These are phyloP conservation scores for Drosophila birchii DNA, from an alignment of 2,888 invertebrate species.

Conservation along the genomic window DNA sequence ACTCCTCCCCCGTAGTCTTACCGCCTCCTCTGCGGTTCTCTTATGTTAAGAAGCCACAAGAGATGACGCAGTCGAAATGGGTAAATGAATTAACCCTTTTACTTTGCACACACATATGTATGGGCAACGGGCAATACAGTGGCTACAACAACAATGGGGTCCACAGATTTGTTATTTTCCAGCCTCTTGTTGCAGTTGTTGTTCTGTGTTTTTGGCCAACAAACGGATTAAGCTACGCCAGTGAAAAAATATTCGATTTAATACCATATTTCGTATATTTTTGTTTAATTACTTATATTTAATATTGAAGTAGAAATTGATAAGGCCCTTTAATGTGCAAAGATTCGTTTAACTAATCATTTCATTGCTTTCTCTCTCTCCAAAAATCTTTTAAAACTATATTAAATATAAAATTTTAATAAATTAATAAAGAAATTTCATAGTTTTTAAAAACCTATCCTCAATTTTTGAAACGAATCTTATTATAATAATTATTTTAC, in stretches of 20 bases:
- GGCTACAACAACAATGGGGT: slow-evolving; percentile 43
- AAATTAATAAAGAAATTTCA: neutral
- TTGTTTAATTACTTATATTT: too few species aligned
- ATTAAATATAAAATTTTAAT: neutral
- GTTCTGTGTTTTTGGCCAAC: slow-evolving; percentile 54
- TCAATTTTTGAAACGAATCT: neutral
- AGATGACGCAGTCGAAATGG: slow-evolving; percentile 75
- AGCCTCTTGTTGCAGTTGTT: slow-evolving; percentile 14
- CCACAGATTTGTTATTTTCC: slow-evolving; percentile 66
- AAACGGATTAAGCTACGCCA: slow-evolving; percentile 45
- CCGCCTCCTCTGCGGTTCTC: slow-evolving; percentile 11
- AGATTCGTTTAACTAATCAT: too few species aligned
- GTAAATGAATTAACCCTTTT: slow-evolving; percentile 80
- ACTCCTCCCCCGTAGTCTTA: neutral
- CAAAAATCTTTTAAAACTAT: neutral
- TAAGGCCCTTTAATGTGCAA: too few species aligned
- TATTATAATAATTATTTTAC: neutral
- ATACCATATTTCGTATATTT: too few species aligned
- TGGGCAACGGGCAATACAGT: slow-evolving; percentile 40
- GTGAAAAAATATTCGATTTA: slow-evolving; percentile 54
- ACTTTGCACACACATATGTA: slow-evolving; percentile 65
- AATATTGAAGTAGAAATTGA: too few species aligned
- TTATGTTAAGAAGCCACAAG: slow-evolving; percentile 48
- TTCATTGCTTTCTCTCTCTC: too few species aligned
- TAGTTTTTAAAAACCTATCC: too few species aligned